phyloP scores from a whole-genome alignment of 1,140 invertebrate species.

The Heliconius eleuchia region DNA sequence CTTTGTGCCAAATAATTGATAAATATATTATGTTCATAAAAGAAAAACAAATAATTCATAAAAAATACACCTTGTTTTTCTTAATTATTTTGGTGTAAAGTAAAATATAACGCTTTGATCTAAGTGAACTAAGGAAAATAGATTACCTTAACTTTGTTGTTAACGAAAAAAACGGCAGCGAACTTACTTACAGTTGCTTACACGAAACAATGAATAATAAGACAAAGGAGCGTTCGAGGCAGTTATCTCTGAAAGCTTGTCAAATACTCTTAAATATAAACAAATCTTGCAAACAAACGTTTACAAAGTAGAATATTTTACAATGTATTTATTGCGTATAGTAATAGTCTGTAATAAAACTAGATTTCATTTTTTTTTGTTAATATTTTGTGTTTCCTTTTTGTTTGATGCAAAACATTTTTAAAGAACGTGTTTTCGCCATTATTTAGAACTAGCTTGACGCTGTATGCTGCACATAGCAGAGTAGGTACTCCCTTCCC shows the following conservation, averaged over 20 bases:
- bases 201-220: slow-evolving; percentile 67
- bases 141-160: slow-evolving; percentile 8
- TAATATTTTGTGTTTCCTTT: no score
- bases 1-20: not conserved
- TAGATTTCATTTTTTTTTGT: no score
- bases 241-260: slow-evolving; percentile 71
- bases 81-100: not conserved
- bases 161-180: not conserved
- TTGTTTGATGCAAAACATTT: no score
- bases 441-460: no score
- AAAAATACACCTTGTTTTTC: not conserved
- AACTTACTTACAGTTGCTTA: slow-evolving; percentile 51
- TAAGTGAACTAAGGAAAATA: slow-evolving; percentile 6
- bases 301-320: slow-evolving; percentile 15
- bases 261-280: slow-evolving; percentile 61
- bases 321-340: slow-evolving; percentile 12
- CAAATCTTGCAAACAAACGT: slow-evolving; percentile 9
- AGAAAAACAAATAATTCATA: not conserved
- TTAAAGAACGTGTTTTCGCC: no score
- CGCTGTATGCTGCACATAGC: no score
- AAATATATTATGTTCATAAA: not conserved
- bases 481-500: no score
- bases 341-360: not conserved
- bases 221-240: slow-evolving; percentile 67
- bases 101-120: not conserved